Base-by-base conservation (phyloP, 1,140 invertebrate species). In the Rhynchophorus ferrugineus region DNA sequence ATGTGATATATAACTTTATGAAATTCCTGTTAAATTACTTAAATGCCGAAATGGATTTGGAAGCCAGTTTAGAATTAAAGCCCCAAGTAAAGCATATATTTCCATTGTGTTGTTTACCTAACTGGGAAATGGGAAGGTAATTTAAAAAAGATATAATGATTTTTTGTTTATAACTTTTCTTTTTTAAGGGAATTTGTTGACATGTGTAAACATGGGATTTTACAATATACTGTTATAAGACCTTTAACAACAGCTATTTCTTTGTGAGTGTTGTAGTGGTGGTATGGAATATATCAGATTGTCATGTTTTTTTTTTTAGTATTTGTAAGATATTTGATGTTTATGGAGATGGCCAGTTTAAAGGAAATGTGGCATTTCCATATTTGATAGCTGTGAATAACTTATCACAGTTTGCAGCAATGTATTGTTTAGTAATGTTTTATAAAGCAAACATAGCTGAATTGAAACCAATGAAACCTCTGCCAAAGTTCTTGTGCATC, bases 1-100 rank as follows among this genome's bases (percentile, higher is more conserved):
- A 94, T 79, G 93, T 95, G 0, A 97, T 98, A 62, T 97, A 97
- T 67, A 96, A 95, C 74, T 97, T 97, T 66, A 94, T 97, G 90
- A 89, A 87, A 66, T 97, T 90, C 72, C 73, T 98, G 37, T 71
- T 96, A 41, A 92, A 91, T 63, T 96, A 91, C 72, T 75, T 96
- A 35, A 85, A 90, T 72, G 81, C 87, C 59, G 84, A 88, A 62
- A 78, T 81, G 70, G 83, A 88, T 67, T 71, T 95, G 37, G 89
- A 91, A 69, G 82, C 81, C 19, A 79, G 81, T 51, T 75, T 95
- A 47, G 84, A 87, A 64, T 76, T 82, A n/a, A 92, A 91, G 65
- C 85, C 84, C 20, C 88, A 90, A 72, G 83, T 90, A 1, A 77
- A 84, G 55, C 88, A 91, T 63, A 83, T 89, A 66, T 90, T 91